phyloP scores from a whole-genome alignment of 2,113 vertebrate genomes.

The Uropsilus gracilis region DNA sequence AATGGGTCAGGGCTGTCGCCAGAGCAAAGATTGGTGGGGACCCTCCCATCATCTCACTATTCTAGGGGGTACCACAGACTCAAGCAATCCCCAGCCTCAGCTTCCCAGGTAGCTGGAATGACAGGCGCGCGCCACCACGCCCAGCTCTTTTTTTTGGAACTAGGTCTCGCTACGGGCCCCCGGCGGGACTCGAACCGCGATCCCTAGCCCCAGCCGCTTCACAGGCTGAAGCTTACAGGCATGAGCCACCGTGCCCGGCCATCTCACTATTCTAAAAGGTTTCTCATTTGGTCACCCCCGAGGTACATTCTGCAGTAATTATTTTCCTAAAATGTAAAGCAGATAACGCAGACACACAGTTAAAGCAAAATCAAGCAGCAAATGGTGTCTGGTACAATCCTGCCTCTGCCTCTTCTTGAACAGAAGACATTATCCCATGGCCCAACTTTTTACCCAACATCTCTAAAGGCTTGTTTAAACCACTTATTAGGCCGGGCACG shows the following conservation, averaged over 20 bases:
- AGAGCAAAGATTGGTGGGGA: neutral
- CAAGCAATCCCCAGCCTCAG: too few species aligned
- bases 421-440: neutral
- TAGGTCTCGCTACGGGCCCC: too few species aligned
- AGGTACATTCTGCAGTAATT: neutral
- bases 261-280: neutral
- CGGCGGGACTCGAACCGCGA: too few species aligned
- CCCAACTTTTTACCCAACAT: neutral
- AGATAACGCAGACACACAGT: too few species aligned
- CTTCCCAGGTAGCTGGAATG: too few species aligned
- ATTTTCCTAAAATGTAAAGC: neutral
- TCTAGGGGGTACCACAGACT: too few species aligned
- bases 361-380: neutral
- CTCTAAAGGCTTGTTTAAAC: neutral
- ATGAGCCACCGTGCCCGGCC: too few species aligned
- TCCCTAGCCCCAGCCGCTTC: too few species aligned
- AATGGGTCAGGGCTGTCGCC: slow-evolving; percentile 36
- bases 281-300: neutral
- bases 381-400: neutral
- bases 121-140: too few species aligned
- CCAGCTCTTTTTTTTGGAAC: too few species aligned
- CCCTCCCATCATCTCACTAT: neutral
- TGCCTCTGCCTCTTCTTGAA: neutral
- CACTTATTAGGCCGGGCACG: too few species aligned
- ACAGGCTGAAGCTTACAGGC: too few species aligned